Evolutionary conservation across 2,113 vertebrate genomes (phyloP).

Genomic region (Protobothrops mucrosquamatus): DNA sequence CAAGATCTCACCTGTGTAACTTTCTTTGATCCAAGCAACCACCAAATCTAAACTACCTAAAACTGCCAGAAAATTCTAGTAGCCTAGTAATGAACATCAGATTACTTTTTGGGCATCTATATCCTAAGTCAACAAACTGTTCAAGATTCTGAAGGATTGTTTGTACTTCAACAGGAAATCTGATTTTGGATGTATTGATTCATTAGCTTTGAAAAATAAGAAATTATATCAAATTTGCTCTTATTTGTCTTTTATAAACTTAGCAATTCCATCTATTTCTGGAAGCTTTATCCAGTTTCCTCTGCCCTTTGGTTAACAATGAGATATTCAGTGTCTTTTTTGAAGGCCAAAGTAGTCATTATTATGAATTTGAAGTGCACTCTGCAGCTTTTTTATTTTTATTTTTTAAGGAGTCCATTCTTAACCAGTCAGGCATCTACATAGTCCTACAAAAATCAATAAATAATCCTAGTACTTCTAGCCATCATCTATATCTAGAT

Average conservation of each 20-base stretch:
- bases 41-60: background rate
- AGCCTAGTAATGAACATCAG: background rate
- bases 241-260: rapidly evolving
- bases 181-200: background rate
- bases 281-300: rapidly evolving
- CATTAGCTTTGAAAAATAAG: background rate
- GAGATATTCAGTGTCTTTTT: background rate
- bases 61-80: background rate
- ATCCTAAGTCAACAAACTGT: background rate
- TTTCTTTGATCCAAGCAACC: no score
- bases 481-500: background rate
- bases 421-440: background rate
- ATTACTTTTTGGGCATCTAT: background rate
- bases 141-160: background rate
- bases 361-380: background rate
- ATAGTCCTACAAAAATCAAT: constrained; percentile 3
- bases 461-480: background rate
- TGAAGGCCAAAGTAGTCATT: background rate
- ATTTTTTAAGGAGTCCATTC: background rate
- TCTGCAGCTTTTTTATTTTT: background rate
- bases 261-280: rapidly evolving
- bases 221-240: rapidly evolving
- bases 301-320: background rate
- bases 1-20: no score
- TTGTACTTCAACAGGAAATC: background rate